These are phyloP conservation scores for Typhlichthys eigenmanni DNA, from an alignment of 2,797 vertebrate genomes.

Conservation along the genomic window DNA sequence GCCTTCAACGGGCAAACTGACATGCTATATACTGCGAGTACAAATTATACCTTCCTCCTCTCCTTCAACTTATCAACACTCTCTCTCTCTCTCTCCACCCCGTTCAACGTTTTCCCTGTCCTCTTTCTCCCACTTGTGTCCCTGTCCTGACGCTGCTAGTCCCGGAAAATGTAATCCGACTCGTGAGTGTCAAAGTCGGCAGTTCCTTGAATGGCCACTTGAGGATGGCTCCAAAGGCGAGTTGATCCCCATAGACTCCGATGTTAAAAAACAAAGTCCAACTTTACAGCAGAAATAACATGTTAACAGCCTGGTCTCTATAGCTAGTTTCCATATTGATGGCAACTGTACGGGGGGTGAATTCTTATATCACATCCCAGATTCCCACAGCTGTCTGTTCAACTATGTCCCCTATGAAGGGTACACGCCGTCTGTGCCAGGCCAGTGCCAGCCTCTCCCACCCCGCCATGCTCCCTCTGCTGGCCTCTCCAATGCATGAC, in stretches of 20 bases:
- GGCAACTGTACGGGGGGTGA: too few species aligned
- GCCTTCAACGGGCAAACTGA: not conserved
- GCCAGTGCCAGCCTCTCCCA: conserved; percentile 43
- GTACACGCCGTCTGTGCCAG: conserved; percentile 29
- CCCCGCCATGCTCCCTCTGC: conserved; percentile 27
- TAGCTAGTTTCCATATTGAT: too few species aligned
- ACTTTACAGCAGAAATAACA: conserved; percentile 3
- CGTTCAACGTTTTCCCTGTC: not conserved
- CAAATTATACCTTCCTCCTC: not conserved
- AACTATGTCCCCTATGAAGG: conserved; percentile 54
- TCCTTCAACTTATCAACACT: not conserved
- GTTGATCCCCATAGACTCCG: too few species aligned
- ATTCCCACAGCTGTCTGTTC: conserved; percentile 49
- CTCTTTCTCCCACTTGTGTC: conserved; percentile 11
- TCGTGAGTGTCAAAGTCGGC: too few species aligned
- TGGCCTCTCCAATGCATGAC: conserved; percentile 14
- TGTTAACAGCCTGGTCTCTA: not conserved
- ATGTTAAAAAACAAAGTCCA: too few species aligned
- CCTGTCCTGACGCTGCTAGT: too few species aligned
- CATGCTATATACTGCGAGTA: not conserved
- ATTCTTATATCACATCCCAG: conserved; percentile 42
- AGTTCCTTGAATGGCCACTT: too few species aligned
- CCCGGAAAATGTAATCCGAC: too few species aligned
- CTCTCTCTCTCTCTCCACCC: not conserved
- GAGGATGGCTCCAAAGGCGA: too few species aligned